Evolutionary conservation across 2,113 vertebrate genomes (phyloP).

Genomic region (Seriola dumerili): DNA sequence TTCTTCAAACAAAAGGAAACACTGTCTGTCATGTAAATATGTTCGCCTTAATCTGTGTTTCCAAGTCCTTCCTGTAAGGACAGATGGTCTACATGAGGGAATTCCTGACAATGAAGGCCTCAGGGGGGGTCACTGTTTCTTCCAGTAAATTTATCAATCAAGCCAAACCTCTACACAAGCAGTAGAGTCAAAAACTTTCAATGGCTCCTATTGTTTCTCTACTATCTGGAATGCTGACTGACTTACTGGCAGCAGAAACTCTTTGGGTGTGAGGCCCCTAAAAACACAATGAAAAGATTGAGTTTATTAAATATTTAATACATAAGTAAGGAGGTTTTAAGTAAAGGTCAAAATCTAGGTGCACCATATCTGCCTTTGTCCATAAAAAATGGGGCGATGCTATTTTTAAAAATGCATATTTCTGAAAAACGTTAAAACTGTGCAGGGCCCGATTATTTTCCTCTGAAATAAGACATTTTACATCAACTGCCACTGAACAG

Average conservation of each 20-base stretch:
- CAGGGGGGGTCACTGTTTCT: conserved; percentile 19
- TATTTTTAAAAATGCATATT: background rate
- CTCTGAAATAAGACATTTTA: background rate
- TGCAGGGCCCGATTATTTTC: background rate
- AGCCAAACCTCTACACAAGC: background rate
- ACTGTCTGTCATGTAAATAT: conserved; percentile 32
- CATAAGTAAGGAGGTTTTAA: background rate
- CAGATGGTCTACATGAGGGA: conserved; percentile 11
- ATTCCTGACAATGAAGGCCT: conserved; percentile 49
- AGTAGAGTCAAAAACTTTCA: background rate
- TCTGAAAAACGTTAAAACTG: background rate
- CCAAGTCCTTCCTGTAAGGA: conserved; percentile 60
- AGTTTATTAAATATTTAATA: too few species aligned
- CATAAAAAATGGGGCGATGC: background rate
- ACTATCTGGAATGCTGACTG: background rate
- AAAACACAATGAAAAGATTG: background rate
- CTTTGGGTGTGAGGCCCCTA: background rate
- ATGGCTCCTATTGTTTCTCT: background rate
- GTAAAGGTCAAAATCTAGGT: background rate
- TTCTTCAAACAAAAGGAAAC: conserved; percentile 36
- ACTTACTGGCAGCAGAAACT: background rate
- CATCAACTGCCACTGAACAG: background rate
- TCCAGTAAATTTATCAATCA: conserved; percentile 39
- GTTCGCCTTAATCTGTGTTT: conserved; percentile 33
- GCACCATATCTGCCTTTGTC: background rate